Evolutionary conservation across 2,113 vertebrate species (phyloP).

Genomic region (Cyphomyrus plagiostoma): DNA sequence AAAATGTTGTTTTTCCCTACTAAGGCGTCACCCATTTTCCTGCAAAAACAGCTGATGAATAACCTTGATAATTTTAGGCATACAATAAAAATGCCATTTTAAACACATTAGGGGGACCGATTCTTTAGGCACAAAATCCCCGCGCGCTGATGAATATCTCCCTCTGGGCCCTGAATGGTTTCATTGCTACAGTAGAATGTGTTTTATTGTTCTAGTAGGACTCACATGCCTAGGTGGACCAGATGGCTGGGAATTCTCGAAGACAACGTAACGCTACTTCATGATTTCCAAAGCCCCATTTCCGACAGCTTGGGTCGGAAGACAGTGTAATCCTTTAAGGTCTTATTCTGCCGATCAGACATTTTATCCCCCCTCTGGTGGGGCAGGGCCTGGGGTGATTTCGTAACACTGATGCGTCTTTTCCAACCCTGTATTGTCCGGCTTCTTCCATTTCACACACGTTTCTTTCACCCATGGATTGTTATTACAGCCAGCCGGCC

Average conservation of each 20-base stretch:
- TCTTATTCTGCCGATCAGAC: background rate
- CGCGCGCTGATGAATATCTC: background rate
- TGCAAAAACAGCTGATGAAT: background rate
- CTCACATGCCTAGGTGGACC: background rate
- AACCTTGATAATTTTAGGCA: background rate
- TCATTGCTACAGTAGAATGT: slow-evolving; percentile 1
- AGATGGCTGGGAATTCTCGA: slow-evolving; percentile 13
- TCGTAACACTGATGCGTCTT: background rate
- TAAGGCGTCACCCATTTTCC: background rate
- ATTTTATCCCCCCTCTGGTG: background rate
- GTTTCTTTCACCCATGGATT: background rate
- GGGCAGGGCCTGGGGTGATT: background rate
- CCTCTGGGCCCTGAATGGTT: background rate
- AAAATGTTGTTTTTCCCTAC: background rate
- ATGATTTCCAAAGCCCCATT: background rate
- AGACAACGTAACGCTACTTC: background rate
- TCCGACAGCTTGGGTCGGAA: background rate
- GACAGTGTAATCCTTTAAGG: background rate
- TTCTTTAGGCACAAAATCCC: background rate
- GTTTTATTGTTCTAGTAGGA: slow-evolving; percentile 14
- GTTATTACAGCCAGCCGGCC: background rate
- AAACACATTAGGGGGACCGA: background rate
- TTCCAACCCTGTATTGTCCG: background rate
- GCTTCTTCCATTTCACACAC: background rate
- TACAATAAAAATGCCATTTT: background rate